phyloP scores from a whole-genome alignment of 2,797 vertebrate genomes.

The Eospalax fontanierii region DNA sequence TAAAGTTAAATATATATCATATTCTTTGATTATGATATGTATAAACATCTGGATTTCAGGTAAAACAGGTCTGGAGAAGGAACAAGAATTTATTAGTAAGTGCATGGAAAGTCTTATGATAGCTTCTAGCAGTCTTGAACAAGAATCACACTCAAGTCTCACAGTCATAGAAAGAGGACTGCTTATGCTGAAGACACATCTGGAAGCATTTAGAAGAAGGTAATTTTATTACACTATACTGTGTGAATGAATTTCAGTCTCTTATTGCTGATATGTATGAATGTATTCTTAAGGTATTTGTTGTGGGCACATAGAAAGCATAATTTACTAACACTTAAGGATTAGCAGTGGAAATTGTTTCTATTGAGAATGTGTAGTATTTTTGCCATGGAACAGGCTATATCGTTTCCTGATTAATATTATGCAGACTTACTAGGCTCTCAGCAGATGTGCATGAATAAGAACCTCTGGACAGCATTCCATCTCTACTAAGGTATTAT shows the following conservation, averaged over 20 bases:
- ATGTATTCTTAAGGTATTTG: slow-evolving; percentile 60
- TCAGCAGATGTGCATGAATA: slow-evolving; percentile 67
- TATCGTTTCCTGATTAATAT: slow-evolving; percentile 44
- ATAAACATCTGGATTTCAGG: slow-evolving; percentile 89
- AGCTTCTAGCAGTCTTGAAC: slow-evolving; percentile 97
- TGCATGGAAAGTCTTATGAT: slow-evolving; percentile 99
- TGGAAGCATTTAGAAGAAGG: slow-evolving; percentile 99
- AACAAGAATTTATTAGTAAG: slow-evolving; percentile 99
- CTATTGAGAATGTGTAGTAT: slow-evolving; percentile 51
- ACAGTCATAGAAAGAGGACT: slow-evolving; percentile 98
- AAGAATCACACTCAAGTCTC: slow-evolving; percentile 96
- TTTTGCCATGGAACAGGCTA: background rate
- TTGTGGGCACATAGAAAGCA: slow-evolving; percentile 43
- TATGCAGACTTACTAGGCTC: slow-evolving; percentile 37
- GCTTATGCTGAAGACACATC: slow-evolving; percentile 98
- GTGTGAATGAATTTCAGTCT: slow-evolving; percentile 56
- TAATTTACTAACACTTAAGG: slow-evolving; percentile 50
- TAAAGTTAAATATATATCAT: too few relatives aligned
- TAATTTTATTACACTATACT: slow-evolving; percentile 80
- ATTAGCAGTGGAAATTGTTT: slow-evolving; percentile 47
- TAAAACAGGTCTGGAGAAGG: slow-evolving; percentile 98
- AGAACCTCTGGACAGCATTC: slow-evolving; percentile 52
- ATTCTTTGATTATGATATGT: background rate
- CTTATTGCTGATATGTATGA: slow-evolving; percentile 48
- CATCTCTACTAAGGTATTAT: slow-evolving; percentile 37